Evolutionary conservation across 2,888 invertebrate genomes (phyloP).

Genomic region (Drosophila atripex): DNA sequence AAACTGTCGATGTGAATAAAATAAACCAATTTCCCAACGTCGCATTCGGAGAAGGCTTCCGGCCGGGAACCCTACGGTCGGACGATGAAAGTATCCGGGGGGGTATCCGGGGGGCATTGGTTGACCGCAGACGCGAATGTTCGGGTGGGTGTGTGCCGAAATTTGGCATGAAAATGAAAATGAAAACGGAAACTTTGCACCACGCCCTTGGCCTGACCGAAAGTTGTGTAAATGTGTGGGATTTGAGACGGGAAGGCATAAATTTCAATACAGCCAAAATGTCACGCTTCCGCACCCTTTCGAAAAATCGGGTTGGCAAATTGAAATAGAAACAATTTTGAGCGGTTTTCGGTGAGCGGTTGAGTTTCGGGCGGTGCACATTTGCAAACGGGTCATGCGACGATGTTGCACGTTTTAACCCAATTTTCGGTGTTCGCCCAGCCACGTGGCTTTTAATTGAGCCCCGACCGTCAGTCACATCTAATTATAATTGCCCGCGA

Average conservation of each 20-base stretch:
- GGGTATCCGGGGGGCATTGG: conserved; percentile 2
- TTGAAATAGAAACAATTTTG: conserved; percentile 70
- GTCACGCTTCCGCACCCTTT: conserved; percentile 62
- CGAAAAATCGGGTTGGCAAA: conserved; percentile 55
- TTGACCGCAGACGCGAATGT: conserved; percentile 59
- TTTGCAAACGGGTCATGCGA: background rate
- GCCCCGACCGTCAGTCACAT: conserved; percentile 57
- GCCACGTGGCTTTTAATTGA: conserved; percentile 71
- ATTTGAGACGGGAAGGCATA: conserved; percentile 66
- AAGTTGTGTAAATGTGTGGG: conserved; percentile 66
- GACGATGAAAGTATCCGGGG: background rate
- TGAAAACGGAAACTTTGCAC: conserved; percentile 49
- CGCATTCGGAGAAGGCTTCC: conserved; percentile 61
- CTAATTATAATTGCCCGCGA: conserved; percentile 71
- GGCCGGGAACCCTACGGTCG: conserved; percentile 1
- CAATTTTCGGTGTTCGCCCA: conserved; percentile 63
- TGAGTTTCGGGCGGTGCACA: conserved; percentile 11
- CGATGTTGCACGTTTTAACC: conserved; percentile 66
- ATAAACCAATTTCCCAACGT: conserved; percentile 74
- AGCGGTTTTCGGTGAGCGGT: conserved; percentile 40
- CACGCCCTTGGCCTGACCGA: conserved; percentile 26
- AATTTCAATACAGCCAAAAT: conserved; percentile 75
- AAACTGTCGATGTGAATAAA: conserved; percentile 66
- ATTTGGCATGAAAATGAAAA: conserved; percentile 65
- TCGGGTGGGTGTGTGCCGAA: conserved; percentile 51